A percentile compares a stretch with the other conserved stretches of the same genome.
Conservation (phyloP, 2,888 invertebrate species). For the Aphodius granarius region DNA sequence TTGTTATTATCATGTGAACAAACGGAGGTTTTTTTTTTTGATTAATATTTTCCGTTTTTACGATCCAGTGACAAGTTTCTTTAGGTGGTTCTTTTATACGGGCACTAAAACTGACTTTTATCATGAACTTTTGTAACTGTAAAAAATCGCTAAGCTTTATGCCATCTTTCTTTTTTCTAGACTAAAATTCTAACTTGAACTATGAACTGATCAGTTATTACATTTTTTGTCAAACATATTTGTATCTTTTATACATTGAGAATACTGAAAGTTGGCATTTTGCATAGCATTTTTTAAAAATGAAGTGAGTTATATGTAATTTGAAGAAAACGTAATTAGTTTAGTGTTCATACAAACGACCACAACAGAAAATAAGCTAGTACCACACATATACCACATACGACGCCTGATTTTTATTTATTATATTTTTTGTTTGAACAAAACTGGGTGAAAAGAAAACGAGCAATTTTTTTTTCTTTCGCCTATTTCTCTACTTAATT, state of each 20-base stretch:
- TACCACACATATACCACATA: not conserved
- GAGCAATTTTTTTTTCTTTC: not conserved
- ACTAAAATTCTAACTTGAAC: too few species aligned
- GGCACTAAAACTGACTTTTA: too few species aligned
- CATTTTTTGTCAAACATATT: not conserved
- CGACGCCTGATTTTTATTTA: not conserved
- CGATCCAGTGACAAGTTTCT: not conserved
- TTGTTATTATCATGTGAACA: not conserved
- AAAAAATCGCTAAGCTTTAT: not conserved
- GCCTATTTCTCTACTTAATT: conserved; percentile 32
- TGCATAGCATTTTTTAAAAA: not conserved
- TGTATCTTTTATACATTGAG: not conserved
- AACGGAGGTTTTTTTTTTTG: not conserved
- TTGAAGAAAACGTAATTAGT: not conserved
- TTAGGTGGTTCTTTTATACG: not conserved
- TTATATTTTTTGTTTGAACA: conserved; percentile 2
- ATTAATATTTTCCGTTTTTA: not conserved
- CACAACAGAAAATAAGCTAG: not conserved
- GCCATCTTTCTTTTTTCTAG: not conserved
- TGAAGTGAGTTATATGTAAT: not conserved
- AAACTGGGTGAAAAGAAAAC: not conserved
- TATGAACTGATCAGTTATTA: not conserved
- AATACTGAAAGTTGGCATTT: not conserved
- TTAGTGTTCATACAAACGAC: not conserved
- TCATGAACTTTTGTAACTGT: too few species aligned